Conservation (phyloP, 2,113 vertebrate species). For the crab-eating macaque (Macaca fascicularis) region DNA sequence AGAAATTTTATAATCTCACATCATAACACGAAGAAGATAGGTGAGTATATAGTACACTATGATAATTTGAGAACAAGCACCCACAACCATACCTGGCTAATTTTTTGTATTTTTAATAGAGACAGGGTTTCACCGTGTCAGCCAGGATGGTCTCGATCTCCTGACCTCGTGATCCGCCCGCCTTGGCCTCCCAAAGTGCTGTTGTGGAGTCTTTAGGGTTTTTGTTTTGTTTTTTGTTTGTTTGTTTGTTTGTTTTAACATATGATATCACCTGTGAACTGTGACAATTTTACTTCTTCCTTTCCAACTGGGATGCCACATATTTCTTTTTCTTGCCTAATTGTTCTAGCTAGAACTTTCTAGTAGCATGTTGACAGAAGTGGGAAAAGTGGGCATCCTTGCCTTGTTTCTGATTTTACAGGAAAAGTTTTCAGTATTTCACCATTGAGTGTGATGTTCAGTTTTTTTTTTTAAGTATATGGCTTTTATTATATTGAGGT, state of each 20-base stretch:
- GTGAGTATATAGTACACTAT: background rate
- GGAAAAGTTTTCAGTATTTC: background rate
- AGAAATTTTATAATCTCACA: background rate
- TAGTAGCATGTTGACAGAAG: background rate
- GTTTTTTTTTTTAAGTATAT: background rate
- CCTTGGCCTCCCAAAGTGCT: no score
- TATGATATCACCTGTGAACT: background rate
- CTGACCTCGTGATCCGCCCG: no score
- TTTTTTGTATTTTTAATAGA: no score
- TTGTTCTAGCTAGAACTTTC: background rate
- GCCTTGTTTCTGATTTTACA: background rate
- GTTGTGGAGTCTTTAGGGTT: background rate
- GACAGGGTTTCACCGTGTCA: no score
- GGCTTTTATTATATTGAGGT: background rate
- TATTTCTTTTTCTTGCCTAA: background rate
- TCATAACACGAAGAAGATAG: background rate
- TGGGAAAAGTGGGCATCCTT: background rate
- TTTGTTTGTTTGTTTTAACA: background rate
- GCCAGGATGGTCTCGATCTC: no score
- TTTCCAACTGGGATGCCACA: no score
- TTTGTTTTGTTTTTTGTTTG: background rate
- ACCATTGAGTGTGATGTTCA: background rate
- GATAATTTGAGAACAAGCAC: background rate
- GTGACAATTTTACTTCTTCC: no score
- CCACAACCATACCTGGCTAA: no score